Evolutionary conservation across 2,888 invertebrate genomes (phyloP).

Genomic region (Eupithecia vulgata): DNA sequence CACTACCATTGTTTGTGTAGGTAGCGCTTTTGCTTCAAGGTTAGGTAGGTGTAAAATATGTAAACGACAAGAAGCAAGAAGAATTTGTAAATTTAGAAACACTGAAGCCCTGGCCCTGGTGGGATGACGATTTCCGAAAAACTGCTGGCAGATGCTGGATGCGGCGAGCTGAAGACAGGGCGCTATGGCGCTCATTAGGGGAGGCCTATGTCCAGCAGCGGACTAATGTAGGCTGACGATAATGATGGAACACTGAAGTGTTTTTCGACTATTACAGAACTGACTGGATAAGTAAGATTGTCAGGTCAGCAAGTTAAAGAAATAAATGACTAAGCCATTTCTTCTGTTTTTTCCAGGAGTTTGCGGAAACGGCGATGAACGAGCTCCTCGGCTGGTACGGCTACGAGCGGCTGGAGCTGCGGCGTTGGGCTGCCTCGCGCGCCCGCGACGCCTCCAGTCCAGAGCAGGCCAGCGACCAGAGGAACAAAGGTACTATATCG

Average conservation of each 20-base stretch:
- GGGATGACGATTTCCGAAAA: too few relatives aligned
- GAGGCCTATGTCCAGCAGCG: too few relatives aligned
- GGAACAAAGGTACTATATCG: slow-evolving; percentile 79
- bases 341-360: slow-evolving; percentile 86
- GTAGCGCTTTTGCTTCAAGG: neutral
- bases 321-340: neutral
- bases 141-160: too few relatives aligned
- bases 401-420: slow-evolving; percentile 88
- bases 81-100: neutral
- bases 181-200: too few relatives aligned
- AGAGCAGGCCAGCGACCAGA: slow-evolving; percentile 71
- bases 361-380: slow-evolving; percentile 96
- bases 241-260: too few relatives aligned
- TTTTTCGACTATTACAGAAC: neutral
- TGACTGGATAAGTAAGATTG: neutral
- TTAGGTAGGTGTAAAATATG: neutral
- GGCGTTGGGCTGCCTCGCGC: slow-evolving; percentile 81
- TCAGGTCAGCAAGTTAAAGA: neutral
- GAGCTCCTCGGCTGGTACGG: slow-evolving; percentile 96
- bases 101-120: too few relatives aligned
- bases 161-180: too few relatives aligned
- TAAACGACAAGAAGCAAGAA: neutral
- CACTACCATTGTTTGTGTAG: neutral
- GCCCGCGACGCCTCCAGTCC: slow-evolving; percentile 78
- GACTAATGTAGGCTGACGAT: too few relatives aligned